A percentile compares a stretch with the other conserved stretches of the same genome.
phyloP scores from a whole-genome alignment of 2,888 invertebrate species.

The Matsumyia berberina region DNA sequence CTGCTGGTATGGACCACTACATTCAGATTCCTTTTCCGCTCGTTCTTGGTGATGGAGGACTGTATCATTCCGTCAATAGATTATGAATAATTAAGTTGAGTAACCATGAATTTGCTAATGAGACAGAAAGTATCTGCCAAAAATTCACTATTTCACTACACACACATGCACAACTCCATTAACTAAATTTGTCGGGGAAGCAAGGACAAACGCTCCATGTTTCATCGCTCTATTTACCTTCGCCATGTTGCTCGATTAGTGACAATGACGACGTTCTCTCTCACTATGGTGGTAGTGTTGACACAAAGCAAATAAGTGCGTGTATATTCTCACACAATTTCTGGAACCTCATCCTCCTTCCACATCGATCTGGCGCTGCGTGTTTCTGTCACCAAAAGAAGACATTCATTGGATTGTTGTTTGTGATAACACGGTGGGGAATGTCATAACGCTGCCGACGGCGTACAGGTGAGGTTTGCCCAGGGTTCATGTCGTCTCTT shows the following conservation, averaged over 20 bases:
- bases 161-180: slow-evolving; percentile 20
- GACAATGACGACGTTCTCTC: slow-evolving; percentile 5
- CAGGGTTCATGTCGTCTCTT: background rate
- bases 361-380: slow-evolving; percentile 13
- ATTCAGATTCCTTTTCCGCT: too few relatives aligned
- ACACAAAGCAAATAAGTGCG: slow-evolving; percentile 32
- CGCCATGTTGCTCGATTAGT: slow-evolving; percentile 51
- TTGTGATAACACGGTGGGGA: slow-evolving; percentile 10
- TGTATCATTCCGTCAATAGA: slow-evolving; percentile 46
- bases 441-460: slow-evolving; percentile 20
- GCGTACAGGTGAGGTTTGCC: slow-evolving; percentile 2
- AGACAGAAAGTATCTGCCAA: slow-evolving; percentile 41
- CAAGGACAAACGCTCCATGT: slow-evolving; percentile 5
- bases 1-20: too few relatives aligned
- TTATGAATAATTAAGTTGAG: slow-evolving; percentile 67
- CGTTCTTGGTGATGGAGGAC: slow-evolving; percentile 30
- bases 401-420: slow-evolving; percentile 24
- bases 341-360: slow-evolving; percentile 2
- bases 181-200: slow-evolving; percentile 15
- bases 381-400: slow-evolving; percentile 21
- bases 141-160: slow-evolving; percentile 4
- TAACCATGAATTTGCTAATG: slow-evolving; percentile 51
- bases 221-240: slow-evolving; percentile 42
- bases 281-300: slow-evolving; percentile 35
- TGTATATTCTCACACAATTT: background rate